These are phyloP conservation scores for Sylvicola cinctus DNA, from an alignment of 2,888 invertebrate species.

Conservation along the genomic window DNA sequence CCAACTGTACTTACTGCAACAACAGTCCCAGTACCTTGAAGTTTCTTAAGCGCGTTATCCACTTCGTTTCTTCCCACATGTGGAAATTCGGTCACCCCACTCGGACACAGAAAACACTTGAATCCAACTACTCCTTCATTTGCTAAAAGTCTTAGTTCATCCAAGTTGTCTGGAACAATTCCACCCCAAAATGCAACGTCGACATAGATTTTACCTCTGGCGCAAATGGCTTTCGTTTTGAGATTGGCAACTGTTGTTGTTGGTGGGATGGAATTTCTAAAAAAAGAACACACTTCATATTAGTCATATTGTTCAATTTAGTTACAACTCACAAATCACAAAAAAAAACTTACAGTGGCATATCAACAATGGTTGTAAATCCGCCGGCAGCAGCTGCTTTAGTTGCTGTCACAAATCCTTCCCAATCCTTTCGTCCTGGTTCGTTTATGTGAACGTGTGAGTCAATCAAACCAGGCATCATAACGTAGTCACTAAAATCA, in stretches of 20 bases:
- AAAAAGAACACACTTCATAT: constrained; percentile 8
- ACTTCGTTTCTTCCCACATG: constrained; percentile 35
- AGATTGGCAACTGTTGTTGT: constrained; percentile 42
- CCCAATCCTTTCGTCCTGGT: constrained; percentile 50
- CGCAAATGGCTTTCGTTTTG: constrained; percentile 34
- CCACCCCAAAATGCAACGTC: constrained; percentile 68
- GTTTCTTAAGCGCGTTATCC: constrained; percentile 31
- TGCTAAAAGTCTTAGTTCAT: constrained; percentile 33
- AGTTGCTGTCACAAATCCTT: constrained; percentile 49
- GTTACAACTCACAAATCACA: constrained; percentile 3
- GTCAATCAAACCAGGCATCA: constrained; percentile 52
- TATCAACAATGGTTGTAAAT: constrained; percentile 48
- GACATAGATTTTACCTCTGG: constrained; percentile 36
- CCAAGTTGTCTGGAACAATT: constrained; percentile 44
- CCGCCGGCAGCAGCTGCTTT: constrained; percentile 51
- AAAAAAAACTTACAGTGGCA: constrained; percentile 37
- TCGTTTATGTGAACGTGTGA: constrained; percentile 55
- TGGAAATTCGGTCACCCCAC: constrained; percentile 47
- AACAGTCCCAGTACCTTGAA: constrained; percentile 36
- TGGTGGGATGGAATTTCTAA: constrained; percentile 49
- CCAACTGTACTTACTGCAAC: constrained; percentile 34
- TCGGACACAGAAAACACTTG: constrained; percentile 49
- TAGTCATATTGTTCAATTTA: neutral
- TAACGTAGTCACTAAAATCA: constrained; percentile 29
- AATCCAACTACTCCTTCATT: constrained; percentile 49